Evolutionary conservation across 1,140 invertebrate genomes (phyloP), one percentile per base, ranked within the genome.

Genomic region (Acromyrmex heyeri): DNA sequence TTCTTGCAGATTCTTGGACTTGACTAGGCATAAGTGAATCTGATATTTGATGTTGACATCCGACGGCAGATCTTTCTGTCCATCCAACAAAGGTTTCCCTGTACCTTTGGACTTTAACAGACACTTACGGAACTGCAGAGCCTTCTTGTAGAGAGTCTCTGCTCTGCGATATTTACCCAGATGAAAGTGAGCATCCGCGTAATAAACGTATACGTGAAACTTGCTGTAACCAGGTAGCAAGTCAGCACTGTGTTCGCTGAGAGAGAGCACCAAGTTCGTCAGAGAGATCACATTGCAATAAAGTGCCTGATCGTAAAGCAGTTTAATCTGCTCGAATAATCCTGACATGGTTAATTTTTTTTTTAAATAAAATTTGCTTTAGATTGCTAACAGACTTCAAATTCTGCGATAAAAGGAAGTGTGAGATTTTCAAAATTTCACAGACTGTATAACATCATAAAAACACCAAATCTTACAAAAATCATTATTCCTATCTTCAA

Each of bases 41-140:
- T 97, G 96, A 92, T 97, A 98, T 93, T 97, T 97, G n/a, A 98
- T 96, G 89, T 98, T 97, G 95, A 95, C 94, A 69, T 96, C 96
- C 4, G 95, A 94, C 69, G 96, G 94, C 24, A 96, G 87, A 73
- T 95, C 95, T 75, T 95, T 96, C 85, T 94, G 94, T 55, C 91
- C 92, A 57, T 95, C 96, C 85, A 95, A 92, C 70, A 93, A 92
- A 87, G 94, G 95, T 91, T 96, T 96, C 55, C 91, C 93, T 59
- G 92, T 93, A 86, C 94, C 95, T 90, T 96, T 96, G 82, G 93
- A 96, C 92, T 97, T 97, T 8, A 97, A 92, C 44, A 97, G 93
- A 65, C 96, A 96, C 94, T 98, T 98, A 78, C 96, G 96, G 87
- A 97, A 96, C 87, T 97, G 96, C 8, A 98, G 92, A 7, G 97